Conservation (phyloP, 1,140 invertebrate species). For the Bemisia tabaci region DNA sequence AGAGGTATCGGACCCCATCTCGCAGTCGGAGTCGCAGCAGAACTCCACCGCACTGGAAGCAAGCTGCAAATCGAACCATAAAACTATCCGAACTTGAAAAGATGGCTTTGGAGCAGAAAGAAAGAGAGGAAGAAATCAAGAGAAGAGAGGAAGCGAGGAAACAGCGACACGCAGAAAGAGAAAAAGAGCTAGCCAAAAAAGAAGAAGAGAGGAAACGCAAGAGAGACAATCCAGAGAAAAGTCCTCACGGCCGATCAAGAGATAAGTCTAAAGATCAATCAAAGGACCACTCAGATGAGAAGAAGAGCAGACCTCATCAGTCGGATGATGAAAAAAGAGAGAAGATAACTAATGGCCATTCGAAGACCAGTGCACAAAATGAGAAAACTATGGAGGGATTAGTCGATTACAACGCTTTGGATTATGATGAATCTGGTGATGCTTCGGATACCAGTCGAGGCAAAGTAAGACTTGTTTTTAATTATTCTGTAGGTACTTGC, state of each 20-base stretch:
- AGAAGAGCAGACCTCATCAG: neutral
- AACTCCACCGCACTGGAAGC: conserved; percentile 80
- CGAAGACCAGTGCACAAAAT: neutral
- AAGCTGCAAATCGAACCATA: conserved; percentile 67
- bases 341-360: neutral
- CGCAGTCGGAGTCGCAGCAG: conserved; percentile 60
- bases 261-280: neutral
- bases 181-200: conserved; percentile 13
- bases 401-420: neutral
- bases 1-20: conserved; percentile 73
- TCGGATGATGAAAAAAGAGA: neutral
- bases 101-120: conserved; percentile 44
- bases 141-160: conserved; percentile 42
- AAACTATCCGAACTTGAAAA: conserved; percentile 66
- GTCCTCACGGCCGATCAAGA: no score
- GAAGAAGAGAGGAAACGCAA: neutral
- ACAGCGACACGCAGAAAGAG: conserved; percentile 39
- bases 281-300: neutral
- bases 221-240: no score
- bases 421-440: neutral
- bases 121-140: conserved; percentile 44
- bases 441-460: neutral
- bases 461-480: no score
- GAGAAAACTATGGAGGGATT: neutral
- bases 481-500: no score